Base-by-base conservation (phyloP, 2,797 vertebrate species). In the Gymnocypris eckloni region DNA sequence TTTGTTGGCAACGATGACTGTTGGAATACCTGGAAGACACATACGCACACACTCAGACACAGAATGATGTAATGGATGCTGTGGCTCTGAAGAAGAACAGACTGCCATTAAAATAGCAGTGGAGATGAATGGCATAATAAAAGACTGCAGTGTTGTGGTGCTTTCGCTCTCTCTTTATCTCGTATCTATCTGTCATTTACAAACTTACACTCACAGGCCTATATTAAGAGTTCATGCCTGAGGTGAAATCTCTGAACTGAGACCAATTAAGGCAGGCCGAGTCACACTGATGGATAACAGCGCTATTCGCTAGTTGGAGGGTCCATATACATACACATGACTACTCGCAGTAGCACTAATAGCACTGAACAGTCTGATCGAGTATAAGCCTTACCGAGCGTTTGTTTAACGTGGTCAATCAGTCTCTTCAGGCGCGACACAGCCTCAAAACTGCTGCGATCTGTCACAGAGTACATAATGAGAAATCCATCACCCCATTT, bases 401-500 rank as follows among this genome's bases (percentile, higher is more conserved):
- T 94, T 83, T 94, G 93, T 83, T 95, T 95, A 89, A 92, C 92
- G 73, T 94, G 93, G 82, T 96, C 95, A 22, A 96, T 93, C 86
- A 94, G 91, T 11, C 89, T 93, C 90, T 95, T 95, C 83, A 95
- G 91, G 6, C 16, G 86, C 0, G 93, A 90, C 41, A 95, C 91
- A n/a, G 94, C 93, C 89, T 92, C 89, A 88, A 95, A 96, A 90
- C 93, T 94, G 89, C 82, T 86, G 59, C 93, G 93, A 1, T 95
- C 94, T 0, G 92, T 95, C 90, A 95, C 91, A 39, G 95, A 95
- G 92, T 96, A 96, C 50, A 96, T 91, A 66, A 96, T 92, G 45
- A 96, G 92, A 88, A 95, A 95, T 2, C 95, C 94, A 6, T 95
- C 94, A 0, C 94, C 95, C 95, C 95, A 95, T 90, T 92, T 92